Percentiles rank a stretch among this genome's conserved stretches.
phyloP scores from a whole-genome alignment of 2,888 invertebrate species.

The Pheosia tremula region DNA sequence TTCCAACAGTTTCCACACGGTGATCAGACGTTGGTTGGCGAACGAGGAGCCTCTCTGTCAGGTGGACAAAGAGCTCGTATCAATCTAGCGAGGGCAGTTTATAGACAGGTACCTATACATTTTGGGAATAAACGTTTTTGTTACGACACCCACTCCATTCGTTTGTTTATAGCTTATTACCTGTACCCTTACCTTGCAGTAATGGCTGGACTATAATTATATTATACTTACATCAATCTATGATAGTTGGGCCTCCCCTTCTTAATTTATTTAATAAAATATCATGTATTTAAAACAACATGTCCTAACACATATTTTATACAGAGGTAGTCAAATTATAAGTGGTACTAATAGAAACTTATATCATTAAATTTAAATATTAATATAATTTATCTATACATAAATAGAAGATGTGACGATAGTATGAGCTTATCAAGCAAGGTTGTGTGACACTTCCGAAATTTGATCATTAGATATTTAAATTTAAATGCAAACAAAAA shows the following conservation, averaged over 20 bases:
- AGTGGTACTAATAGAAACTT: too few species aligned
- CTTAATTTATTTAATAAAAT: too few species aligned
- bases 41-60: conserved; percentile 91
- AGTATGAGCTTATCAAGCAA: too few species aligned
- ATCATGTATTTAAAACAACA: too few species aligned
- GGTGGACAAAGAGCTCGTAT: conserved; percentile 93
- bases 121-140: background rate
- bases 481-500: too few species aligned
- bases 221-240: background rate
- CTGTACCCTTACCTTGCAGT: background rate
- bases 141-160: background rate
- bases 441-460: too few species aligned
- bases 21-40: conserved; percentile 92
- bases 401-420: too few species aligned
- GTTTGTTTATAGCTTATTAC: conserved; percentile 1
- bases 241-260: background rate
- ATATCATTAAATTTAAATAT: too few species aligned
- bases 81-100: conserved; percentile 88
- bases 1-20: conserved; percentile 89
- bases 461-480: too few species aligned
- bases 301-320: too few species aligned
- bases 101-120: conserved; percentile 78
- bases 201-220: background rate
- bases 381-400: too few species aligned
- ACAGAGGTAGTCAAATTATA: too few species aligned